These are phyloP conservation scores for Cryptocheilus praepositus DNA, from an alignment of 2,888 invertebrate genomes.

Conservation along the genomic window DNA sequence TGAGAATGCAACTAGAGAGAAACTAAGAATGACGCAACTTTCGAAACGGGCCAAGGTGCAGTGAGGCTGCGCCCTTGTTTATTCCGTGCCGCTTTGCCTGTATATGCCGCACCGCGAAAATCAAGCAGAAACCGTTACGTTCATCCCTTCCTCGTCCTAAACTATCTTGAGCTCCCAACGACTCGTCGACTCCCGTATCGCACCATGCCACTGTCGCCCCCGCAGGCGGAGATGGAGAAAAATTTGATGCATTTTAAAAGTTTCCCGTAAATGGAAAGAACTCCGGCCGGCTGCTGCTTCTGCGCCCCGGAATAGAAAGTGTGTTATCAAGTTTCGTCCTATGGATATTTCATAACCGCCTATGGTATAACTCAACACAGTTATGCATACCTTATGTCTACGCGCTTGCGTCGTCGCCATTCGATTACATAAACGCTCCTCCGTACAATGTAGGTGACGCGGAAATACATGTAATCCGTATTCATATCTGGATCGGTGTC, in stretches of 20 bases:
- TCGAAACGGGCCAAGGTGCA: background rate
- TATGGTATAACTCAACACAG: constrained; percentile 47
- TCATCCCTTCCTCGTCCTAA: background rate
- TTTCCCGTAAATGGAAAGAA: constrained; percentile 39
- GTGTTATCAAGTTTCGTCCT: constrained; percentile 55
- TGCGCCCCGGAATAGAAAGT: constrained; percentile 38
- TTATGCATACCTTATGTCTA: constrained; percentile 49
- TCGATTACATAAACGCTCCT: constrained; percentile 32
- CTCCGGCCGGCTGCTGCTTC: constrained; percentile 10
- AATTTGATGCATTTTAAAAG: constrained; percentile 44
- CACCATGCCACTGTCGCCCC: background rate
- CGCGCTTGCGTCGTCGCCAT: constrained; percentile 21
- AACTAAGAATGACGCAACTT: background rate
- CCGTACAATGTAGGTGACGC: constrained; percentile 14
- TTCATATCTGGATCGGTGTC: background rate
- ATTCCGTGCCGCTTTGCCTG: constrained; percentile 1
- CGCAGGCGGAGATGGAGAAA: constrained; percentile 17
- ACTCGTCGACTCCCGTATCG: constrained; percentile 6
- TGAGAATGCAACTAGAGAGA: background rate
- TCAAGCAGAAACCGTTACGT: background rate
- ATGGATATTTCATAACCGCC: constrained; percentile 53
- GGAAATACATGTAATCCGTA: constrained; percentile 3
- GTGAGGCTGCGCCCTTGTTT: background rate
- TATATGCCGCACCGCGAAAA: background rate
- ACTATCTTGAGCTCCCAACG: background rate